Evolutionary conservation across 2,113 vertebrate genomes (phyloP), one percentile per base, ranked within the genome.

Genomic region (Ammospiza nelsoni): DNA sequence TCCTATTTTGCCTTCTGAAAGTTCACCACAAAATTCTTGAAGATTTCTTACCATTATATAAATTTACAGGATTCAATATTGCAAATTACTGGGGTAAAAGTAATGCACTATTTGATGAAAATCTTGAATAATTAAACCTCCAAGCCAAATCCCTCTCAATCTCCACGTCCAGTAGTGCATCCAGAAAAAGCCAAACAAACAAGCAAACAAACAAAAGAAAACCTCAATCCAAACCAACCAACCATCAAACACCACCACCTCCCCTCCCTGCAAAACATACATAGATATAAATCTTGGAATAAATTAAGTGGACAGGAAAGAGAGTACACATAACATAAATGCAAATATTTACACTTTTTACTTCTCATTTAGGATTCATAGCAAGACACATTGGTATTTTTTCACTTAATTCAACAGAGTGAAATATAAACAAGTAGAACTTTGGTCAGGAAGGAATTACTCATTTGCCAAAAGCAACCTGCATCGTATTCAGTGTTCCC

Each of bases 231-330:
- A 54, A 43, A 43, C 27, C 41, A 63, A 78, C 14, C 21, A 35
- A 51, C 9, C 9, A 22, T 2, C 33, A 17, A 62, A 27, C 14
- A 23, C 18, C 15, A 29, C 6, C 16, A 12, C 4, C 5, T 9
- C 16, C 20, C 9, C 24, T 28, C 1, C 6, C 12, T 4, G 2
- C 1, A 0, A 57, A 48, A 61, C 17, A 18, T 13, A 19, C 14
- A 4, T 24, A 80, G 20, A 75, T 63, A 63, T 71, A 62, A 37
- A 51, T 48, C 7, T 75, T 25, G 6, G 46, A 43, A 22, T 78
- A 59, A 67, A 89, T 55, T 68, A 48, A 41, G 24, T 17, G 22
- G 10, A 41, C 39, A 59, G 28, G 57, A 43, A 35, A 58, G 14
- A 51, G 18, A 74, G 4, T 15, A 68, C 3, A 2, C 14, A 5